A percentile compares a stretch with the other conserved stretches of the same genome.
These are phyloP conservation scores for Lagria hirta DNA, from an alignment of 2,888 invertebrate genomes.

Conservation along the genomic window DNA sequence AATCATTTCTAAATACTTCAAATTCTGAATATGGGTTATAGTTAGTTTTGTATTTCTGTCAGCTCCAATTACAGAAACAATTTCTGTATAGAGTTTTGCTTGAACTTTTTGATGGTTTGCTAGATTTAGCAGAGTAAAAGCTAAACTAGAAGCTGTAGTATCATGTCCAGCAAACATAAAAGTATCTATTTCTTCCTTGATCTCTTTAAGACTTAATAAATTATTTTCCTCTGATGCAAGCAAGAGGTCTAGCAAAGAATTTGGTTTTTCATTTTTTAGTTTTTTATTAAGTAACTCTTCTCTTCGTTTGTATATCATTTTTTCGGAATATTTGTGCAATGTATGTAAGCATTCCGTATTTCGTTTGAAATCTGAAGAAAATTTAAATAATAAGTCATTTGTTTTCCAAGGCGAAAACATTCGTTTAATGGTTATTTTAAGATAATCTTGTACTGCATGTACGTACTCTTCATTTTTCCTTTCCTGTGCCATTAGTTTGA, in stretches of 20 bases:
- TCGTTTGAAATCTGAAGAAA: not conserved
- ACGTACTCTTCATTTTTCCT: conserved; percentile 51
- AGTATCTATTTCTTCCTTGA: conserved; percentile 59
- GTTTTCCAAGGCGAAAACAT: conserved; percentile 12
- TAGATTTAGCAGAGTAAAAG: conserved; percentile 30
- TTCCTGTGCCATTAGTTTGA: conserved; percentile 48
- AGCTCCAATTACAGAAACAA: conserved; percentile 20
- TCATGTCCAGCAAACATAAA: conserved; percentile 56
- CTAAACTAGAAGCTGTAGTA: conserved; percentile 29
- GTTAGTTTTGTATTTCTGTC: conserved; percentile 10
- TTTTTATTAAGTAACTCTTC: conserved; percentile 20
- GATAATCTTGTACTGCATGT: conserved; percentile 41
- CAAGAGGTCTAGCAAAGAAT: conserved; percentile 37
- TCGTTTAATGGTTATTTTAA: conserved; percentile 5
- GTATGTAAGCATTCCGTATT: conserved; percentile 40
- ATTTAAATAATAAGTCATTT: conserved; percentile 1
- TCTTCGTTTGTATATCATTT: conserved; percentile 54
- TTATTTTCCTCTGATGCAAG: conserved; percentile 52
- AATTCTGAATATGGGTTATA: conserved; percentile 19
- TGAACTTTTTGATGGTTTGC: conserved; percentile 31
- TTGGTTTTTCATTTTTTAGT: too few species aligned
- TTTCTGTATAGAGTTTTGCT: conserved; percentile 31
- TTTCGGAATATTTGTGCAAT: conserved; percentile 58
- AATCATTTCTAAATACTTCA: conserved; percentile 32
- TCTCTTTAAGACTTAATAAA: conserved; percentile 52